These are phyloP conservation scores for Nomada fabriciana DNA, from an alignment of 2,888 invertebrate genomes.

Conservation along the genomic window DNA sequence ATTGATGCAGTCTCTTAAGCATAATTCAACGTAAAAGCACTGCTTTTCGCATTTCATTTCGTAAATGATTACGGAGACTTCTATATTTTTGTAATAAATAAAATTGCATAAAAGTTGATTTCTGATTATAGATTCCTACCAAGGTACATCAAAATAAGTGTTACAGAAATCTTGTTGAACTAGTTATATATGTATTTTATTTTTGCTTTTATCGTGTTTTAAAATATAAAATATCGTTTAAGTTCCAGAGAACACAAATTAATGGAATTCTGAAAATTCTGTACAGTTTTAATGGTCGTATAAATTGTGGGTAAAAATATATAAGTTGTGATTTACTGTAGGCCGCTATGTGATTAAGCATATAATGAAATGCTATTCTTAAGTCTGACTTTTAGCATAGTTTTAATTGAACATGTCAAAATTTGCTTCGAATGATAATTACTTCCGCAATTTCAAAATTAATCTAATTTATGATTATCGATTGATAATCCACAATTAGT, in stretches of 20 bases:
- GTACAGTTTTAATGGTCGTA: neutral
- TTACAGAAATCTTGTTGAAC: neutral
- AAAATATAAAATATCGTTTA: conserved; percentile 3
- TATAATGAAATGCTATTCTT: conserved; percentile 14
- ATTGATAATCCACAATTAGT: conserved; percentile 8
- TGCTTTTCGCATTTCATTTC: conserved; percentile 33
- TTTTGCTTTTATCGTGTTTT: conserved; percentile 4
- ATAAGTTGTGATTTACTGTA: conserved; percentile 11
- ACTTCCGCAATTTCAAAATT: neutral
- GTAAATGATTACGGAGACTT: conserved; percentile 4
- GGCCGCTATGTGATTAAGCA: neutral
- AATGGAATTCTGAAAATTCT: neutral
- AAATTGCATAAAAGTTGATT: conserved; percentile 10
- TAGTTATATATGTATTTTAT: conserved; percentile 7
- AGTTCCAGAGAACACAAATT: neutral
- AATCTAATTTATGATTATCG: conserved; percentile 3
- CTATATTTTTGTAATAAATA: conserved; percentile 11
- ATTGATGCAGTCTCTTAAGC: neutral
- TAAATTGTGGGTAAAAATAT: neutral
- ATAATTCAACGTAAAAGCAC: neutral
- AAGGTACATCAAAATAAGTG: neutral
- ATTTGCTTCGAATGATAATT: neutral
- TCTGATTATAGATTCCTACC: neutral
- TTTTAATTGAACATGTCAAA: neutral
- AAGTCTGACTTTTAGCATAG: neutral